These are phyloP conservation scores for Craseonycteris thonglongyai DNA, from an alignment of 2,113 vertebrate genomes.

Conservation along the genomic window DNA sequence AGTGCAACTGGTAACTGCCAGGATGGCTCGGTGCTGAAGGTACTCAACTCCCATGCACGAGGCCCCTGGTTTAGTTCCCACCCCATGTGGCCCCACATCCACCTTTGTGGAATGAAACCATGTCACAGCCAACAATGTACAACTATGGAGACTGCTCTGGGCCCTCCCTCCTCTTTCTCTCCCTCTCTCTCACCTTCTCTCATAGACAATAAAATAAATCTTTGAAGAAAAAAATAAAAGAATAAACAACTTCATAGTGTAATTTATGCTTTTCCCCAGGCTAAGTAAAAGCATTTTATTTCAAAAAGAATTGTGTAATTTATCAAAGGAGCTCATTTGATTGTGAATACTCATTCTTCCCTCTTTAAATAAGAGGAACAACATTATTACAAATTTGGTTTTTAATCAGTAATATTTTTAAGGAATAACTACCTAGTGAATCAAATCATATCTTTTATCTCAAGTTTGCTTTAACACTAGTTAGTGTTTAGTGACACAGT, in stretches of 20 bases:
- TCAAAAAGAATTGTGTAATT: background rate
- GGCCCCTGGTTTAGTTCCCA: too few species aligned
- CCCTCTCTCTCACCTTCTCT: too few species aligned
- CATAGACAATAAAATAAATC: too few species aligned
- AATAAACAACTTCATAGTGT: background rate
- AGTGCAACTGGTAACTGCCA: too few species aligned
- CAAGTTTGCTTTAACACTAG: background rate
- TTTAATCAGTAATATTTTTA: background rate
- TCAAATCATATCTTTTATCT: conserved; percentile 7
- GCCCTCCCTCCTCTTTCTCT: too few species aligned
- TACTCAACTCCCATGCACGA: too few species aligned
- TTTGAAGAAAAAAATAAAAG: too few species aligned
- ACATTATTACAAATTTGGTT: background rate
- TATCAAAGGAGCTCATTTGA: conserved; percentile 19
- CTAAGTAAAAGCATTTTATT: background rate
- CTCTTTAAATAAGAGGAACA: background rate
- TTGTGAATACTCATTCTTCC: background rate
- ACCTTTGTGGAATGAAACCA: too few species aligned
- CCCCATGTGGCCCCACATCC: too few species aligned
- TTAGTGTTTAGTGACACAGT: background rate
- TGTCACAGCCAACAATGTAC: too few species aligned
- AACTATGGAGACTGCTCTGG: too few species aligned
- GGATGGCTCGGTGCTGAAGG: too few species aligned
- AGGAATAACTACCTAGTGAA: background rate
- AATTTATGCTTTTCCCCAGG: background rate